phyloP scores from a whole-genome alignment of 2,888 invertebrate species.

The Epinotia ramella region DNA sequence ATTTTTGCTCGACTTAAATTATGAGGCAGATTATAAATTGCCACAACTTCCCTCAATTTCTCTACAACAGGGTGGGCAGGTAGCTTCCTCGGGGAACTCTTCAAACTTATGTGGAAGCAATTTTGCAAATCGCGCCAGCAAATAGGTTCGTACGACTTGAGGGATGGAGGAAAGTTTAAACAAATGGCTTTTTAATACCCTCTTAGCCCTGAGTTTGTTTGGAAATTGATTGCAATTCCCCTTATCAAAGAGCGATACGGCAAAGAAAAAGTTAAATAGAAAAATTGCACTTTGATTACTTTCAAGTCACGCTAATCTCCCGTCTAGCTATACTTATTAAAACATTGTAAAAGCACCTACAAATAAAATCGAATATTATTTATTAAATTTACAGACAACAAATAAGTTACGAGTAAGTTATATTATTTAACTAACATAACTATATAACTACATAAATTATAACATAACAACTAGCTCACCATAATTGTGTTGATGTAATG shows the following conservation, averaged over 20 bases:
- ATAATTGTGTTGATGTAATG: no score
- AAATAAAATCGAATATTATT: no score
- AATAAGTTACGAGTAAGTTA: no score
- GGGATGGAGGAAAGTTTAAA: constrained; percentile 63
- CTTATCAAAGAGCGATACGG: constrained; percentile 46
- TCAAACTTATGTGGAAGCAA: constrained; percentile 61
- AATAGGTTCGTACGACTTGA: constrained; percentile 63
- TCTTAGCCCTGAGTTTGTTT: constrained; percentile 53
- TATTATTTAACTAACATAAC: no score
- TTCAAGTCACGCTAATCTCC: background rate
- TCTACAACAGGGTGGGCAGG: constrained; percentile 60
- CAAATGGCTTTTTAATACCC: constrained; percentile 68
- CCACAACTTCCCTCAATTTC: constrained; percentile 52
- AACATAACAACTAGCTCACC: no score
- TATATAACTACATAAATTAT: no score
- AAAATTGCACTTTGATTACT: background rate
- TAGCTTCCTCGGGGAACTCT: constrained; percentile 55
- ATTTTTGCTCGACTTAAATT: background rate
- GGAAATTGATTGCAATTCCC: constrained; percentile 63
- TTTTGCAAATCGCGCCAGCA: constrained; percentile 70
- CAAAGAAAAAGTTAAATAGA: constrained; percentile 1
- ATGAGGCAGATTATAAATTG: constrained; percentile 20
- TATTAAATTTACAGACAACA: no score
- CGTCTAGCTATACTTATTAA: no score
- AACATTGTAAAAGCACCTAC: no score